Percentiles rank a stretch among this genome's conserved stretches.
Evolutionary conservation across 2,113 vertebrate genomes (phyloP).

Genomic region (Muntiacus muntjak): DNA sequence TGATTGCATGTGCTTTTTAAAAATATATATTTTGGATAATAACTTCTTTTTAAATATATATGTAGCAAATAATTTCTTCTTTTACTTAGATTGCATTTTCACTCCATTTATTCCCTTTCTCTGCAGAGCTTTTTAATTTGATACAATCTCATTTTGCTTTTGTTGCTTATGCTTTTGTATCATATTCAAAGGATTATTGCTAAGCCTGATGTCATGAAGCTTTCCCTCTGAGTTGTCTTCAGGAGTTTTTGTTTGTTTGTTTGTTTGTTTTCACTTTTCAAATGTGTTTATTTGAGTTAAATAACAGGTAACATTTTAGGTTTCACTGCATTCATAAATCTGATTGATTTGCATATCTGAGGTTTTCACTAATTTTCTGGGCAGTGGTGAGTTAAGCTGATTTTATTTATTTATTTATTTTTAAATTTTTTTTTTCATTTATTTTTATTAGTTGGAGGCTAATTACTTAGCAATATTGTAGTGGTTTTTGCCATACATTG

Average conservation of each 20-base stretch:
- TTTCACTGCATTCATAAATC: background rate
- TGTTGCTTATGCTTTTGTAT: background rate
- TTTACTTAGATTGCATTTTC: background rate
- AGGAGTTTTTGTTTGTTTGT: background rate
- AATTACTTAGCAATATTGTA: too few relatives aligned
- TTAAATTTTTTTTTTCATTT: too few relatives aligned
- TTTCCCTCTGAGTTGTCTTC: background rate
- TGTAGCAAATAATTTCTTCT: background rate
- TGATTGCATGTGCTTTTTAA: background rate
- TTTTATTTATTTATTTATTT: background rate
- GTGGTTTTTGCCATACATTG: too few relatives aligned
- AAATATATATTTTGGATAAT: background rate
- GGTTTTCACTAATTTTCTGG: constrained; percentile 16
- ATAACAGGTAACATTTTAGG: background rate
- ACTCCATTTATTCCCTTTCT: background rate
- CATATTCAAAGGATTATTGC: background rate
- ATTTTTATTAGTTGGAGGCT: too few relatives aligned
- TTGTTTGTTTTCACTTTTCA: background rate
- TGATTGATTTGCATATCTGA: background rate
- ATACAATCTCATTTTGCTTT: background rate
- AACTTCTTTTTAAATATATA: background rate
- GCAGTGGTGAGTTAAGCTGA: background rate
- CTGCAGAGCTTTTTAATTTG: background rate
- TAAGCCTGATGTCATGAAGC: background rate
- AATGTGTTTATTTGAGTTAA: constrained; percentile 22